Evolutionary conservation across 2,797 vertebrate genomes (phyloP).

Genomic region (Coccyzus lansbergi): DNA sequence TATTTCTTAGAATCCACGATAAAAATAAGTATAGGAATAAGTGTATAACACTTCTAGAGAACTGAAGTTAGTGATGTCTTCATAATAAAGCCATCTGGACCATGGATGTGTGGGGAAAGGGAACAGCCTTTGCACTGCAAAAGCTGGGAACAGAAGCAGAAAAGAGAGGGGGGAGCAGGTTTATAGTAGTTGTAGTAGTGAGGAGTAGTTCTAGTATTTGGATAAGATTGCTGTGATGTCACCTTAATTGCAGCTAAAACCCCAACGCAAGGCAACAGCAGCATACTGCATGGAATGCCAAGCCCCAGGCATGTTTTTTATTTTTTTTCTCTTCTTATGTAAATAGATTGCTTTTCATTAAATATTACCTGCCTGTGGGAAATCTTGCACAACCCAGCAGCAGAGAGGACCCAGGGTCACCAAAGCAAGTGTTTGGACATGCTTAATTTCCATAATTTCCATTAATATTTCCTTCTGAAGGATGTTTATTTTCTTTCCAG

Average conservation of each 20-base stretch:
- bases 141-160: neutral
- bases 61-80: neutral
- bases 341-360: neutral
- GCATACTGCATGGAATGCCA: neutral
- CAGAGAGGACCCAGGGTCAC: neutral
- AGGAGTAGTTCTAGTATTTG: neutral
- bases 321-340: fast-evolving
- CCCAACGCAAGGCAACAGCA: neutral
- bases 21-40: neutral
- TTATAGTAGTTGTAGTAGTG: neutral
- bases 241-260: neutral
- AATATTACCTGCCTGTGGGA: neutral
- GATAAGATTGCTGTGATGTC: neutral
- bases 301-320: neutral
- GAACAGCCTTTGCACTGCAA: neutral
- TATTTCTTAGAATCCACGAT: neutral
- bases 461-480: neutral
- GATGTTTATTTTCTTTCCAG: neutral
- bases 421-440: neutral
- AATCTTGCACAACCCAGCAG: neutral
- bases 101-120: neutral
- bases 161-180: neutral
- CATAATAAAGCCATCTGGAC: neutral
- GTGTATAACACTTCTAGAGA: fast-evolving
- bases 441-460: neutral